phyloP scores from a whole-genome alignment of 1,140 invertebrate species.

The Carposina sasakii region DNA sequence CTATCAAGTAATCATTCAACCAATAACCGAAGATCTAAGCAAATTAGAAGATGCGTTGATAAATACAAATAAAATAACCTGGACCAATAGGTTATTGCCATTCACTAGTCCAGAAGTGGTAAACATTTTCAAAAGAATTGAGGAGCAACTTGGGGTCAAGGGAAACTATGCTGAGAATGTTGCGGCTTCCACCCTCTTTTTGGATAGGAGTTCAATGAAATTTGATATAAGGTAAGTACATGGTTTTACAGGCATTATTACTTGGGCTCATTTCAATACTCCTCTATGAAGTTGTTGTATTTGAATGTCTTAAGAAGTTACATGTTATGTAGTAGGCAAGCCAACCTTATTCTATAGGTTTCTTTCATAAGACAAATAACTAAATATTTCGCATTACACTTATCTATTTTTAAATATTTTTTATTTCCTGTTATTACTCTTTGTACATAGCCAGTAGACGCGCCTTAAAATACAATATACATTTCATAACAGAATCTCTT shows the following conservation, averaged over 20 bases:
- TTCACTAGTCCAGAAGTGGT: slow-evolving; percentile 19
- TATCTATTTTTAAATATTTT: slow-evolving; percentile 2
- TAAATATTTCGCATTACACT: too few relatives aligned
- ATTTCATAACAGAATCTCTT: too few relatives aligned
- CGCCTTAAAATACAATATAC: too few relatives aligned
- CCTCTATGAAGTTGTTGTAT: too few relatives aligned
- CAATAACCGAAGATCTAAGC: slow-evolving; percentile 15
- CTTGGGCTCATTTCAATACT: too few relatives aligned
- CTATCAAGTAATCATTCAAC: slow-evolving; percentile 27
- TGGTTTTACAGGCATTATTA: too few relatives aligned
- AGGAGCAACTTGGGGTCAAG: slow-evolving; percentile 9
- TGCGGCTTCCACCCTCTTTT: slow-evolving; percentile 20
- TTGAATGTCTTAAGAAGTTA: too few relatives aligned
- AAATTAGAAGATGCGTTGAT: slow-evolving; percentile 25
- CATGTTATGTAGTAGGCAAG: too few relatives aligned
- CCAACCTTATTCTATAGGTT: too few relatives aligned
- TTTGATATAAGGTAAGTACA: slow-evolving; percentile 23
- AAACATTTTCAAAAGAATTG: slow-evolving; percentile 17
- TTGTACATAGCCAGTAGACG: too few relatives aligned
- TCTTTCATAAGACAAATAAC: too few relatives aligned
- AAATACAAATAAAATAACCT: slow-evolving; percentile 27
- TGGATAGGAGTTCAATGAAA: slow-evolving; percentile 12
- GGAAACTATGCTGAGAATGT: slow-evolving; percentile 9
- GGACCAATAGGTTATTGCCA: slow-evolving; percentile 19
- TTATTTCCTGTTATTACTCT: too few relatives aligned